Percentiles rank a stretch among this genome's conserved stretches.
These are phyloP conservation scores for Coelopa frigida DNA, from an alignment of 1,140 invertebrate genomes.

Conservation along the genomic window DNA sequence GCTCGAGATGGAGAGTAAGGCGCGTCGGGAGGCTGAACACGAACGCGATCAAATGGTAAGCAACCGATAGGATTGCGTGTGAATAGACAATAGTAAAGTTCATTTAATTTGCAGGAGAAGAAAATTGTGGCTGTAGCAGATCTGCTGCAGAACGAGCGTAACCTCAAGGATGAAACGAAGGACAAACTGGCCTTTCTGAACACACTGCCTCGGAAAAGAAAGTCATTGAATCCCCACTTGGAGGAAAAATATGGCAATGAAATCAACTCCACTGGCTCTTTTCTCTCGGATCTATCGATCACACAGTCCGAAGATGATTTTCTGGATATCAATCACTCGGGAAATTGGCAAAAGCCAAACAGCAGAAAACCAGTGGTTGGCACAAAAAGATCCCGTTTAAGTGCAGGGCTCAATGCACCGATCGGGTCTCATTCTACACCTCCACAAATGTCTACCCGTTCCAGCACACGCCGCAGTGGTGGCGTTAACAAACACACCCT, in stretches of 20 bases:
- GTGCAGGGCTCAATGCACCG: slow-evolving; percentile 25
- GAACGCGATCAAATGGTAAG: slow-evolving; percentile 57
- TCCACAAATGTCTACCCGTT: slow-evolving; percentile 12
- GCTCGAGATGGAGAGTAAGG: slow-evolving; percentile 68
- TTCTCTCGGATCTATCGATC: slow-evolving; percentile 72
- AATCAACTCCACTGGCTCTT: slow-evolving; percentile 51
- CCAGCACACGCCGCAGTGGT: slow-evolving; percentile 18
- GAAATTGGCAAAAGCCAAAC: slow-evolving; percentile 57
- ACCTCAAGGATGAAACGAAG: slow-evolving; percentile 65
- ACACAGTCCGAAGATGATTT: slow-evolving; percentile 84
- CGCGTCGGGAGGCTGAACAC: slow-evolving; percentile 53
- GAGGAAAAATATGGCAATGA: slow-evolving; percentile 46
- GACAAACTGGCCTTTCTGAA: slow-evolving; percentile 74
- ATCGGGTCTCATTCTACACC: too few relatives aligned
- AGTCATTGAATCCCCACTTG: slow-evolving; percentile 35
- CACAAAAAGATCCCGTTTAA: slow-evolving; percentile 30
- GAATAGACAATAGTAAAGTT: background rate
- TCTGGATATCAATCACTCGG: slow-evolving; percentile 54
- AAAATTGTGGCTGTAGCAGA: slow-evolving; percentile 67
- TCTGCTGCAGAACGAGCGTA: slow-evolving; percentile 60
- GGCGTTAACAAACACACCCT: slow-evolving; percentile 30
- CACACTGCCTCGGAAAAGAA: slow-evolving; percentile 43
- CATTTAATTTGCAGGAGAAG: slow-evolving; percentile 52
- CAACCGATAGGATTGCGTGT: too few relatives aligned
- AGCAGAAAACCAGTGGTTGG: slow-evolving; percentile 27